Evolutionary conservation across 2,113 vertebrate genomes (phyloP), one percentile per base, ranked within the genome.

Genomic region (Elgaria multicarinata): DNA sequence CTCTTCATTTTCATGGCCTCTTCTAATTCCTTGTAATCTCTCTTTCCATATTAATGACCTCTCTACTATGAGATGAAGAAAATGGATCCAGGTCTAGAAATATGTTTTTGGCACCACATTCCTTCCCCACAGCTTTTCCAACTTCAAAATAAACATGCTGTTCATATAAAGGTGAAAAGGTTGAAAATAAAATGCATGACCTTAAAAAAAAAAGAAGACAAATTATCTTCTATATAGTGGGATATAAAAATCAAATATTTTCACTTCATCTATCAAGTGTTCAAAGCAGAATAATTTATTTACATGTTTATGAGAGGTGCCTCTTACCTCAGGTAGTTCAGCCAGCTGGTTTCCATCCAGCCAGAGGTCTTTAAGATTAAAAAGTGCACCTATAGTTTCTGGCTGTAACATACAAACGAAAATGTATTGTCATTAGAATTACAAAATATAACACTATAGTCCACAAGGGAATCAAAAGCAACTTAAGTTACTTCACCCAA

Each of bases 361-460:
- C 99, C 99, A 99, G 95, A 99, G 96, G 95, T 99, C 98, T 96
- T 98, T 99, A 69, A 99, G 96, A 94, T 98, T 99, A 95, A 98
- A 96, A 95, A 99, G 98, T 97, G 98, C 97, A 93, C 99, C 99
- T 95, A 99, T 98, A 94, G 98, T 98, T 96, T 98, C 97, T 90
- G 99, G 99, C 99, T 99, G 89, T 42, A 95, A 96, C 67, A 95
- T 64, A 77, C 8, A 39, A 78, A 53, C 84, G 1, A 69, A 42
- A 78, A 67, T 36, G 31, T 36, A 44, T 36, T 20, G 26, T 8
- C 2, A 36, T 50, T 83, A 89, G 22, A 13, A 50, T 76, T 77
- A 28, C 33, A 83, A 74, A 66, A 50, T 16, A 71, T 4, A 42
- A 53, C 36, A 33, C 18, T 53, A 42, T 58, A 72, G 36, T 9